A percentile compares a stretch with the other conserved stretches of the same genome.
Conservation (phyloP, 1,140 invertebrate genomes). For the Ganaspis sp. region DNA sequence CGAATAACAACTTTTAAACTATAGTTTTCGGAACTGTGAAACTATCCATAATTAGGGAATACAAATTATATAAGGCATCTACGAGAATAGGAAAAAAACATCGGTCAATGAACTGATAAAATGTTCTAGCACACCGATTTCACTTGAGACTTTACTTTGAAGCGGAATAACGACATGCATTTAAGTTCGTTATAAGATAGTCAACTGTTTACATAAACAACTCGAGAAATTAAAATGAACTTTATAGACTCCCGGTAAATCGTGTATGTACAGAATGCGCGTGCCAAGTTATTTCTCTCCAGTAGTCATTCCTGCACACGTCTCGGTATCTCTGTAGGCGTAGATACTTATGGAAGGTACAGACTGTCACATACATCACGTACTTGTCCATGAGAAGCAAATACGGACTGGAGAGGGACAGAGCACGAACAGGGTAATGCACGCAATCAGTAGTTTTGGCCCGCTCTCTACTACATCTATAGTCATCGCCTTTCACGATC, state of each 20-base stretch:
- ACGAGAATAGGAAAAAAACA: too few relatives aligned
- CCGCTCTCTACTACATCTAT: slow-evolving; percentile 1
- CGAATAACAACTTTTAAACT: too few relatives aligned
- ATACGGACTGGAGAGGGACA: slow-evolving; percentile 7
- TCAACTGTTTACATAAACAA: neutral
- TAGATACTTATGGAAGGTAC: slow-evolving; percentile 1
- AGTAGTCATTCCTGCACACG: slow-evolving; percentile 26
- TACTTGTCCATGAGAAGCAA: slow-evolving; percentile 15
- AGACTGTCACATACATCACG: slow-evolving; percentile 9
- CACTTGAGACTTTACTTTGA: neutral
- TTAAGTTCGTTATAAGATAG: neutral
- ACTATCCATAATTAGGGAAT: too few relatives aligned
- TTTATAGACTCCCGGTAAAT: neutral
- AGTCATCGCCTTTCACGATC: slow-evolving; percentile 27
- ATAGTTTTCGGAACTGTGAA: neutral
- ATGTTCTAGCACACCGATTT: neutral
- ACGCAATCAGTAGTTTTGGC: slow-evolving; percentile 15
- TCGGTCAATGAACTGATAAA: slow-evolving; percentile 1
- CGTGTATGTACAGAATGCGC: neutral
- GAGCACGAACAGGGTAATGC: neutral
- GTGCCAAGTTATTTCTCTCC: slow-evolving; percentile 25
- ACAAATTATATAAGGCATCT: too few relatives aligned
- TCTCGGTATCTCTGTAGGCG: slow-evolving; percentile 12
- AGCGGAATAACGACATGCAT: neutral
- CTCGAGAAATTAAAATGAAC: neutral